Conservation (phyloP, 2,113 vertebrate genomes). For the Dissostichus mawsoni region DNA sequence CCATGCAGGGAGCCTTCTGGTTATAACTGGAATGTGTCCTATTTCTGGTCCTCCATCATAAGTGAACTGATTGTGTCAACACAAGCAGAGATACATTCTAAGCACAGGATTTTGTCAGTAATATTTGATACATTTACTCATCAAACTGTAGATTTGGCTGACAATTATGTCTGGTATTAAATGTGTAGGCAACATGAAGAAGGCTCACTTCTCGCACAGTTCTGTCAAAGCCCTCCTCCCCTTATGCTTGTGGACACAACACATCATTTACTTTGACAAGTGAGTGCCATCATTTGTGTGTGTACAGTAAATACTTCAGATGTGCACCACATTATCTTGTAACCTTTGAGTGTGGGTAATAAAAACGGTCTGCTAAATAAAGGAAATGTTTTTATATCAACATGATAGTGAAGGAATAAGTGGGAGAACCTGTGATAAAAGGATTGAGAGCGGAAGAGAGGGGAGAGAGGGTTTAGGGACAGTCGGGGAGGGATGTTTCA, state of each 20-base stretch:
- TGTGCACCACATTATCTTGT: constrained; percentile 23
- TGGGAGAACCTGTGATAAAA: constrained; percentile 9
- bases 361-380: neutral
- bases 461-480: neutral
- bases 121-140: neutral
- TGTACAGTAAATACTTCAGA: constrained; percentile 30
- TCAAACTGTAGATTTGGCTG: neutral
- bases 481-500: neutral
- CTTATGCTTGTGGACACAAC: constrained; percentile 36
- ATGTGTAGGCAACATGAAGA: neutral
- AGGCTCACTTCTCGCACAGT: constrained; percentile 2
- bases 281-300: constrained; percentile 25
- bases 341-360: constrained; percentile 2
- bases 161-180: constrained; percentile 13
- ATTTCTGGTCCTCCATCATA: constrained; percentile 36
- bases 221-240: constrained; percentile 33
- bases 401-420: neutral
- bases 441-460: neutral
- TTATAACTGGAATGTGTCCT: constrained; percentile 49
- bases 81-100: constrained; percentile 1
- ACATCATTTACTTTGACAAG: constrained; percentile 56
- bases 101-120: neutral
- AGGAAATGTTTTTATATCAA: constrained; percentile 14
- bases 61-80: constrained; percentile 20
- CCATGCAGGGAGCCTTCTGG: constrained; percentile 5